Evolutionary conservation across 2,888 invertebrate genomes (phyloP).

Genomic region (Nemotelus nigrinus): DNA sequence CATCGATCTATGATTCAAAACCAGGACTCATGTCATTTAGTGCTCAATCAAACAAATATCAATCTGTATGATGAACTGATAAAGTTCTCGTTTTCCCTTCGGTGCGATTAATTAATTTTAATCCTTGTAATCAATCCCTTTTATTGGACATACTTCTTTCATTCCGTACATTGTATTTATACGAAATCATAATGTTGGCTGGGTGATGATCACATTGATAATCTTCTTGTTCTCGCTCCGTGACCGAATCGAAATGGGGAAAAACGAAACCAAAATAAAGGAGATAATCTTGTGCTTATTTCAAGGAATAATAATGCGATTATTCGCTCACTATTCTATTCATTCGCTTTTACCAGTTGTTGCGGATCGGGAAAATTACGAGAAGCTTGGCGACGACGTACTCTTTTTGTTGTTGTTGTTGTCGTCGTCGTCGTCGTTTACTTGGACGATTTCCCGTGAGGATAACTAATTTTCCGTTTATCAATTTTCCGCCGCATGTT

Average conservation of each 20-base stretch:
- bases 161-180: background rate
- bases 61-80: too few relatives aligned
- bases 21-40: too few relatives aligned
- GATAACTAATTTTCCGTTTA: constrained; percentile 33
- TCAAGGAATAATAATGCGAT: constrained; percentile 29
- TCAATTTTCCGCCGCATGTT: constrained; percentile 22
- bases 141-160: background rate
- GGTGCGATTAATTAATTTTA: constrained; percentile 3
- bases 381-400: too few relatives aligned
- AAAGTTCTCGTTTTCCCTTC: background rate
- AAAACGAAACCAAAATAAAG: constrained; percentile 29
- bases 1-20: too few relatives aligned
- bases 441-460: constrained; percentile 19
- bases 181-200: constrained; percentile 1
- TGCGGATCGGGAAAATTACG: too few relatives aligned
- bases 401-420: background rate
- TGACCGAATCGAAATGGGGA: background rate
- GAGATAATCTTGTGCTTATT: constrained; percentile 29
- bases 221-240: background rate
- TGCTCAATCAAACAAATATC: too few relatives aligned
- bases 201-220: constrained; percentile 18
- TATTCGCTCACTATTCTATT: constrained; percentile 12
- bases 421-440: background rate
- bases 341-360: background rate
- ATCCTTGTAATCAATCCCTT: constrained; percentile 21